Base-by-base conservation (phyloP, 2,888 invertebrate species). In the Clepsis dumicolana region DNA sequence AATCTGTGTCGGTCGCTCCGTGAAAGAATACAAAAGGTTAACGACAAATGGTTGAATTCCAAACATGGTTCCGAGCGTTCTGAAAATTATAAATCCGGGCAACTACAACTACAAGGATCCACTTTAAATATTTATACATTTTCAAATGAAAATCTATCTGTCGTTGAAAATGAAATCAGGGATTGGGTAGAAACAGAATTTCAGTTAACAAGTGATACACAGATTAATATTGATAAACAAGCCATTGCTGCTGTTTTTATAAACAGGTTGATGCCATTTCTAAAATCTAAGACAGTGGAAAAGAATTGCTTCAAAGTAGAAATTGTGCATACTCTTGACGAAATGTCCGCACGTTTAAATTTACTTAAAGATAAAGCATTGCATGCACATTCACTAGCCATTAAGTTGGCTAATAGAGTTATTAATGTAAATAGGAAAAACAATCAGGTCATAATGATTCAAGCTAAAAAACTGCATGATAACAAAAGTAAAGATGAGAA, bases 1-100 rank as follows among this genome's bases (percentile, higher is more conserved):
- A 60, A 57, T 35, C 65, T 89, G 10, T 78, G 72, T 64, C 73
- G 80, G n/a, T 77, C 73, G 25, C 75, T 89, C 2, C 73, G 80
- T 29, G n/a, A 66, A n/a, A 80, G 69, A 68, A 76, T 88, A 21
- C 72, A 71, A 52, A 63, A 63, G 2, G 48, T 83, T 0, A 83
- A 83, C 59, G 66, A 65, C 5, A 77, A 71, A 57, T 69, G 72
- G 32, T 60, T 48, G 4, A 44, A 7, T 18, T 2, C 18, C 1
- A 48, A 21, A 21, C 10, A 21, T 21, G 48, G 10, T 0, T 0
- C 21, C 12, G 10, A 21, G 12, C 21, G 4, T 8, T 21, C 4
- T 12, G 21, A 48, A 2, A 12, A 48, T 12, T 8, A 16, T 41
- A 1, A 41, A 16, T 16, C 3, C 4, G 29, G 29, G 4, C 3